phyloP scores from a whole-genome alignment of 2,888 invertebrate genomes.

The Apoda limacodes region DNA sequence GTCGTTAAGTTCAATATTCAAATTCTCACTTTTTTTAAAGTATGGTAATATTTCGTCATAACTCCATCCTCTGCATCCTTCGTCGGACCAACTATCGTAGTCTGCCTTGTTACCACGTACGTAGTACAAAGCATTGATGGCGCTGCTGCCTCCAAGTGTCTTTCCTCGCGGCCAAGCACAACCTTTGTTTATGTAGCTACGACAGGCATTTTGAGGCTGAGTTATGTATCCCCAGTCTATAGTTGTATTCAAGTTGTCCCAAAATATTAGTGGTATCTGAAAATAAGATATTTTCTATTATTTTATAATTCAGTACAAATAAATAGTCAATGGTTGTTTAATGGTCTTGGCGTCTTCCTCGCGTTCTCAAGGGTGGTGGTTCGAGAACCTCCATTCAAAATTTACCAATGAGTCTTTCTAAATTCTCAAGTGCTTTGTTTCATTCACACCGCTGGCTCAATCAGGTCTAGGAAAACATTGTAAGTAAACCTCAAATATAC shows the following conservation, averaged over 20 bases:
- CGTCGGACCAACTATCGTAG: constrained; percentile 72
- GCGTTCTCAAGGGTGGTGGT: too few relatives aligned
- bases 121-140: constrained; percentile 74
- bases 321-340: too few relatives aligned
- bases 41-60: constrained; percentile 61
- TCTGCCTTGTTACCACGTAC: constrained; percentile 67
- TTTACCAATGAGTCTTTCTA: too few relatives aligned
- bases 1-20: constrained; percentile 32
- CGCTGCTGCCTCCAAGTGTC: constrained; percentile 75
- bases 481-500: too few relatives aligned
- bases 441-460: too few relatives aligned
- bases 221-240: constrained; percentile 11
- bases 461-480: too few relatives aligned
- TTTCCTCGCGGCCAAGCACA: constrained; percentile 52
- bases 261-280: constrained; percentile 14
- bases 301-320: too few relatives aligned
- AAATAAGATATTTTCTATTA: too few relatives aligned
- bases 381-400: too few relatives aligned
- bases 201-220: constrained; percentile 8
- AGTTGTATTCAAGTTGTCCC: constrained; percentile 9
- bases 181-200: constrained; percentile 2
- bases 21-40: constrained; percentile 34
- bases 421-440: too few relatives aligned
- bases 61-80: constrained; percentile 70
- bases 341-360: too few relatives aligned